These are phyloP conservation scores for Galerucella nymphaeae DNA, from an alignment of 2,888 invertebrate species.

Conservation along the genomic window DNA sequence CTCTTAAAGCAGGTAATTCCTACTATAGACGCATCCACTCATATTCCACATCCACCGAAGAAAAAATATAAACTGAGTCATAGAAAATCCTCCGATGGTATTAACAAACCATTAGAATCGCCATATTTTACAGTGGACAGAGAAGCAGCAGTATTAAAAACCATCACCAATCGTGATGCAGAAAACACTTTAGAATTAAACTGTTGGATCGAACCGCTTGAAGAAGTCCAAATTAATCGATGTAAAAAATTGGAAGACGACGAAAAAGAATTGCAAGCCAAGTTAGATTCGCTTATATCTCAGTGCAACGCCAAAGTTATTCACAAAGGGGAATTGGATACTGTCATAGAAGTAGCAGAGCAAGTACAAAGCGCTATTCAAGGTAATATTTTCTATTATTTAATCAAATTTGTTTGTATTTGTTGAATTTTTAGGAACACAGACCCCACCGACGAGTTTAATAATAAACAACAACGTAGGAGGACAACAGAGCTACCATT, in stretches of 20 bases:
- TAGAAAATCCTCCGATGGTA: slow-evolving; percentile 61
- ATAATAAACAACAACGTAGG: slow-evolving; percentile 31
- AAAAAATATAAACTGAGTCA: slow-evolving; percentile 61
- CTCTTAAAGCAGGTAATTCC: slow-evolving; percentile 52
- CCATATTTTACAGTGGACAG: slow-evolving; percentile 50
- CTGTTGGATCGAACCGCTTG: slow-evolving; percentile 78
- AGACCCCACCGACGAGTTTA: slow-evolving; percentile 40
- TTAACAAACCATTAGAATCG: slow-evolving; percentile 41
- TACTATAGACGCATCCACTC: slow-evolving; percentile 51
- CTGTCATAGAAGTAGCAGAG: slow-evolving; percentile 70
- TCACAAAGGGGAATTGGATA: slow-evolving; percentile 74
- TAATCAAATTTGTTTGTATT: slow-evolving; percentile 16
- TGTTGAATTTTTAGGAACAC: slow-evolving; percentile 42
- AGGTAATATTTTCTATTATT: slow-evolving; percentile 26
- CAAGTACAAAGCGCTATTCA: slow-evolving; percentile 49
- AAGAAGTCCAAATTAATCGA: slow-evolving; percentile 61
- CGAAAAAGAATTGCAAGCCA: slow-evolving; percentile 70
- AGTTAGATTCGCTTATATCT: slow-evolving; percentile 64
- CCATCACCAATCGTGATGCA: slow-evolving; percentile 53
- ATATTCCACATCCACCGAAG: slow-evolving; percentile 57
- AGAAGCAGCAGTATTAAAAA: slow-evolving; percentile 60
- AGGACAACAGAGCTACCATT: slow-evolving; percentile 58
- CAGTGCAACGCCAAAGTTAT: slow-evolving; percentile 73
- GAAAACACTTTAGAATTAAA: slow-evolving; percentile 72
- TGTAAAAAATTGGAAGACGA: slow-evolving; percentile 75